Base-by-base conservation (phyloP, 2,797 vertebrate species). In the Galago senegalensis region DNA sequence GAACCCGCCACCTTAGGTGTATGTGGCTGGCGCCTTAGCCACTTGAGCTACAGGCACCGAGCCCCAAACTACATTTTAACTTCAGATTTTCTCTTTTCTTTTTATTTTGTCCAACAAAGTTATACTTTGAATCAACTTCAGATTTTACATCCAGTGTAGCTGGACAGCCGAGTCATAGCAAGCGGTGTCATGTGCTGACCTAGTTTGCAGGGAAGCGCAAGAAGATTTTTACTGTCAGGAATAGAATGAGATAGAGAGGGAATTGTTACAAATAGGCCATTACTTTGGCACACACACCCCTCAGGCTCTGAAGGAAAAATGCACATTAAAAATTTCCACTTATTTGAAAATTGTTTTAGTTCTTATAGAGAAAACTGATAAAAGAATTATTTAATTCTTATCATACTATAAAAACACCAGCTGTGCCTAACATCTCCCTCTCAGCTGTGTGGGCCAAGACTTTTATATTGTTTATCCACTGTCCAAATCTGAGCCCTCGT, bases 121-220 rank as follows among this genome's bases (percentile, higher is more conserved):
- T 53, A 53, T 53, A 53, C 49, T 14, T 53, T 53, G 49, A 53
- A 53, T 53, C 60, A 27, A 9, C 60, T 14, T 79, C 25, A 21
- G 73, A 49, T 53, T 49, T 40, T 60, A n/a, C 23, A 40, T 76
- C 37, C 5, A 9, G 2, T 2, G 10, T 29, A 1, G 53, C 83
- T 16, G 4, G 72, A 8, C 40, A 86, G 91, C 25, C 0, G n/a
- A 40, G 81, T n/a, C 67, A 60, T 90, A 94, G 96, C 96, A 80
- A 89, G 82, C 91, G 91, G 92, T 92, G 46, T 2, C 0, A 49
- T 83, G 46, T 82, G 70, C 53, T 98, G 98, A 98, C 98, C 98
- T 97, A 98, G 95, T 98, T 98, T 96, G 0, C 0, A 88, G 93
- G 96, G 90, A 95, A 92, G 95, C 3, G 0, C 85, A 31, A 61